Evolutionary conservation across 2,113 vertebrate genomes (phyloP).

Genomic region (Elgaria multicarinata): DNA sequence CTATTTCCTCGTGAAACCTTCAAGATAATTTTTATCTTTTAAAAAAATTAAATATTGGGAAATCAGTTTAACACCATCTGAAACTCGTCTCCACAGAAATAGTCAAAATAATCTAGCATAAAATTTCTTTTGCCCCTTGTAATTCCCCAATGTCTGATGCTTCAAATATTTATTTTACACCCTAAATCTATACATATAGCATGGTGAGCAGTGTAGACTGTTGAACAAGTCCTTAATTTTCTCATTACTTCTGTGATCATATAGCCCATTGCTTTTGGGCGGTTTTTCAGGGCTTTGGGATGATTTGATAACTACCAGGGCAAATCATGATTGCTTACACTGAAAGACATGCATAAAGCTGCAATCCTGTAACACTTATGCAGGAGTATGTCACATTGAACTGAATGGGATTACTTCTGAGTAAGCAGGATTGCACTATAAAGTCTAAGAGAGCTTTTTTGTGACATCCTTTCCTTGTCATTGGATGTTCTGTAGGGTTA

Average conservation of each 20-base stretch:
- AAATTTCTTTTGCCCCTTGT: conserved; percentile 52
- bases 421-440: too few relatives aligned
- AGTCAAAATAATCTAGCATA: background rate
- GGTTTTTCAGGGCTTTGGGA: background rate
- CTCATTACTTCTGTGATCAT: conserved; percentile 51
- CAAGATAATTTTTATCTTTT: background rate
- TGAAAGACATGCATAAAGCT: background rate
- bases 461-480: too few relatives aligned
- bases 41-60: conserved; percentile 19
- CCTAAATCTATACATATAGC: conserved; percentile 17
- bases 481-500: too few relatives aligned
- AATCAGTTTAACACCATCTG: conserved; percentile 10
- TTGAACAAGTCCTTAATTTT: conserved; percentile 36
- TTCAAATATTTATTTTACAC: conserved; percentile 41
- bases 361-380: background rate
- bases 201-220: background rate
- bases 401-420: background rate
- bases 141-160: conserved; percentile 21
- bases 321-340: conserved; percentile 24
- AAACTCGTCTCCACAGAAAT: background rate
- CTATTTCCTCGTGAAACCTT: conserved; percentile 28
- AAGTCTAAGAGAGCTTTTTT: too few relatives aligned
- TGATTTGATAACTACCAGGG: background rate
- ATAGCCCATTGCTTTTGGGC: background rate
- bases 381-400: background rate